Conservation (phyloP, 2,888 invertebrate species). For the Pseudococcus longispinus region DNA sequence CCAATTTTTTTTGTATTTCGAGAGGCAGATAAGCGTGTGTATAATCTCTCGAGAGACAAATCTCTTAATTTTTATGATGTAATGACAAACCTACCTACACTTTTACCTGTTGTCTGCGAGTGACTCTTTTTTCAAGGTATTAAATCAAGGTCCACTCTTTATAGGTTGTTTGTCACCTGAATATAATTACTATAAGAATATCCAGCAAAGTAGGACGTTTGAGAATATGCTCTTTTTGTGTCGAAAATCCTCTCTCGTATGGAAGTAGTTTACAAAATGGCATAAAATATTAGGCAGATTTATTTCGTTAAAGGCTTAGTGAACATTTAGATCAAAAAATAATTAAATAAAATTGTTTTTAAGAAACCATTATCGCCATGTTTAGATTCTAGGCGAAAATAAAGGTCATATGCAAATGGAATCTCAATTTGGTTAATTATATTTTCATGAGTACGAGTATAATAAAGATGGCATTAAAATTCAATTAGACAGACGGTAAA, state of each 20-base stretch:
- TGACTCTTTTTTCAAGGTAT: conserved; percentile 2
- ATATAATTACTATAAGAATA: not conserved
- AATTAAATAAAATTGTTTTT: not conserved
- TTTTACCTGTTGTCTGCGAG: not conserved
- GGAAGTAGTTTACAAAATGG: not conserved
- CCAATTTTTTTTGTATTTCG: not conserved
- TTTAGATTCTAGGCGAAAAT: not conserved
- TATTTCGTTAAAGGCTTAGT: not conserved
- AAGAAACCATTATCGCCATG: not conserved
- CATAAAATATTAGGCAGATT: not conserved
- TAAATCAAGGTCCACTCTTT: not conserved
- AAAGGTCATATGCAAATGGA: not conserved
- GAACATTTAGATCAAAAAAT: not conserved
- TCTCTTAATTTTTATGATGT: not conserved
- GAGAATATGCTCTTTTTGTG: not conserved
- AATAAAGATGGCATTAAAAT: not conserved
- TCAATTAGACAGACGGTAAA: not conserved
- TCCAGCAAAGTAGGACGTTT: not conserved
- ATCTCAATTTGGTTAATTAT: not conserved
- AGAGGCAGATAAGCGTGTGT: not conserved
- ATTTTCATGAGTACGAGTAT: not conserved
- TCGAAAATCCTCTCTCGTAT: not conserved
- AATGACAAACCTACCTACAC: not conserved
- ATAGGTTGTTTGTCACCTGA: not conserved
- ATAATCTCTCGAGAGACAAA: not conserved